Conservation (phyloP, 23 tunicate species). For the Phallusia fumigata region DNA sequence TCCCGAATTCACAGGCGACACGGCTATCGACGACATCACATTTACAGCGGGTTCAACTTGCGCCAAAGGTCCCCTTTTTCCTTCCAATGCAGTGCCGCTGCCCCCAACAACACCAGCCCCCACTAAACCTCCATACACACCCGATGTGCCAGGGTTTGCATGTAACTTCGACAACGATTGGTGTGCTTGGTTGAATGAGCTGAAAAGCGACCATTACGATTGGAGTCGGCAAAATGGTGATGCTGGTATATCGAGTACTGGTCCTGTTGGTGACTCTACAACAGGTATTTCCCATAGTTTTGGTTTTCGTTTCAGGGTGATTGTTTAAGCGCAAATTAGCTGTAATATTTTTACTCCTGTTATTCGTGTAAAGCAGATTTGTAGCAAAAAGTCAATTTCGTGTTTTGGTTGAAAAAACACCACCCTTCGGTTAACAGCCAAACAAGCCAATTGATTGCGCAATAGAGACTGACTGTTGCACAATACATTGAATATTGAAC, state of each 20-base stretch:
- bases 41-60: slow-evolving; percentile 25
- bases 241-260: slow-evolving; percentile 21
- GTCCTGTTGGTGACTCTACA: slow-evolving; percentile 56
- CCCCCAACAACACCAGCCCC: slow-evolving; percentile 48
- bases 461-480: too few species aligned
- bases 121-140: slow-evolving; percentile 20
- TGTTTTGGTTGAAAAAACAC: too few species aligned
- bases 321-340: too few species aligned
- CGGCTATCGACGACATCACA: slow-evolving; percentile 50
- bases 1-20: slow-evolving; percentile 30
- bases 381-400: too few species aligned
- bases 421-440: too few species aligned
- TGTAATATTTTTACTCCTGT: too few species aligned
- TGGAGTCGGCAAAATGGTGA: slow-evolving; percentile 24
- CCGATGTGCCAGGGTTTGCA: slow-evolving; percentile 45
- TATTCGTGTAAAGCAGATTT: too few species aligned
- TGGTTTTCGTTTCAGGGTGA: too few species aligned
- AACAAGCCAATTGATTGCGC: too few species aligned
- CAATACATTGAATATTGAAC: too few species aligned
- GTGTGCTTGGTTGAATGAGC: slow-evolving; percentile 54
- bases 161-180: slow-evolving; percentile 42
- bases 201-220: slow-evolving; percentile 28
- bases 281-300: slow-evolving; percentile 41
- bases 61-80: slow-evolving; percentile 34
- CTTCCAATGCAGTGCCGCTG: slow-evolving; percentile 42